Percentiles rank a stretch among this genome's conserved stretches.
phyloP scores from a whole-genome alignment of 2,113 vertebrate genomes.

The Takifugu bimaculatus region DNA sequence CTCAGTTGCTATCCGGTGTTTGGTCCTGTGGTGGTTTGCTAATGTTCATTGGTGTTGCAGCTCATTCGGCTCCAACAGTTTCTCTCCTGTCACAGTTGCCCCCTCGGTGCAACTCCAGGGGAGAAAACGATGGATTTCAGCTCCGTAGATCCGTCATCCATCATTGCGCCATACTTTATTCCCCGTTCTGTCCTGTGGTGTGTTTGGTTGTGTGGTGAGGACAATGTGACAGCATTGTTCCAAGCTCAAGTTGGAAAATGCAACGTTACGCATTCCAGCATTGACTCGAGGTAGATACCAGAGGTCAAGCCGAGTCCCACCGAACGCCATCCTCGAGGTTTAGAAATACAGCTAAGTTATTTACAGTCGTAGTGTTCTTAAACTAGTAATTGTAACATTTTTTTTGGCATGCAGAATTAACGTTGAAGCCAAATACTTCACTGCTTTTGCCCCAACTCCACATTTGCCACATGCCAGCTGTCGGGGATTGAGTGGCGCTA shows the following conservation, averaged over 20 bases:
- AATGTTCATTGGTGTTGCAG: conserved; percentile 20
- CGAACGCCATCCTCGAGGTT: too few species aligned
- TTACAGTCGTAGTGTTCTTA: too few species aligned
- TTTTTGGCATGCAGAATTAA: too few species aligned
- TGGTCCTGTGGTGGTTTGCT: not conserved
- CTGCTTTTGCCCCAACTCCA: too few species aligned
- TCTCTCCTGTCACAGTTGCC: conserved; percentile 10
- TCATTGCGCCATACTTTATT: conserved; percentile 36
- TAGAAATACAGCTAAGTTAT: too few species aligned
- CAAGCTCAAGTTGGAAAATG: conserved; percentile 49
- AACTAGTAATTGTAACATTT: too few species aligned
- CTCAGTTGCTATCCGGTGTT: not conserved
- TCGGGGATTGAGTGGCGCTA: too few species aligned
- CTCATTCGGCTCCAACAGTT: conserved; percentile 17
- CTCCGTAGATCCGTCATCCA: conserved; percentile 27
- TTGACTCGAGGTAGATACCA: conserved; percentile 18
- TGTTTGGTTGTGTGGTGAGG: conserved; percentile 31
- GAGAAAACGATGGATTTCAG: conserved; percentile 26
- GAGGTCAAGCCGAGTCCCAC: too few species aligned
- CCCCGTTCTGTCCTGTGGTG: conserved; percentile 43
- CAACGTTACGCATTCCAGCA: conserved; percentile 39
- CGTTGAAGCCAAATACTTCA: too few species aligned
- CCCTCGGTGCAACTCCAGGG: conserved; percentile 26
- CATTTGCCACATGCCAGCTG: too few species aligned
- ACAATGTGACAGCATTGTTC: conserved; percentile 40